A percentile compares a stretch with the other conserved stretches of the same genome.
These are phyloP conservation scores for Mohoua ochrocephala DNA, from an alignment of 2,113 vertebrate genomes.

Conservation along the genomic window DNA sequence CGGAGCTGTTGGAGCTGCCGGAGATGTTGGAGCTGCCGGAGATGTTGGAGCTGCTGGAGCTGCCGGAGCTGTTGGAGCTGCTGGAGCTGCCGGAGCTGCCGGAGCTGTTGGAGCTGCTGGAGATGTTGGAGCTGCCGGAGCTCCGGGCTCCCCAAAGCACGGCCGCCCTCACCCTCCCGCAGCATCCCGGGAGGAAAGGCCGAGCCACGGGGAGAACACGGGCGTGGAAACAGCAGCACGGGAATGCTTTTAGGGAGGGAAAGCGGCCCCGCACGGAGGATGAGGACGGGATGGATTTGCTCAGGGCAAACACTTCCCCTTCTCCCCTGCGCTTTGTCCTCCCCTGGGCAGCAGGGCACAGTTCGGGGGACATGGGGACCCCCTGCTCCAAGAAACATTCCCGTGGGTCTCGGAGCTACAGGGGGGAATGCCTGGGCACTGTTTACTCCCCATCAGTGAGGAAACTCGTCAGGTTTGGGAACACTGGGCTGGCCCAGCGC, in stretches of 20 bases:
- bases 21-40: no score
- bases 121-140: neutral
- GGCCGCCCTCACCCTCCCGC: neutral
- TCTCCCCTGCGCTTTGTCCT: neutral
- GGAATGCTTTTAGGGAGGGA: neutral
- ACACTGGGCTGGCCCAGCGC: neutral
- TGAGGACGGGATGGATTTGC: neutral
- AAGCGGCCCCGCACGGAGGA: accelerated
- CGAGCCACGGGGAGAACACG: neutral
- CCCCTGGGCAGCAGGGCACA: no score
- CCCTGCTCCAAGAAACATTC: no score
- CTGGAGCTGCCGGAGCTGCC: no score
- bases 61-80: no score
- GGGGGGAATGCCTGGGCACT: neutral
- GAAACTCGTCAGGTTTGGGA: neutral
- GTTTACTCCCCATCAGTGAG: accelerated
- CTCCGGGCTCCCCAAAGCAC: neutral
- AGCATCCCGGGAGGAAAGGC: neutral
- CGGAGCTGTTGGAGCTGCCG: no score
- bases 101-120: no score
- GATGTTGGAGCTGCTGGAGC: no score
- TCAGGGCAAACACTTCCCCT: accelerated
- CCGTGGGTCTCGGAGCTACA: accelerated
- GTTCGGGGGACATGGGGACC: accelerated
- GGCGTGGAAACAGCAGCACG: accelerated